Conservation (phyloP, 2,888 invertebrate genomes). For the Elysia crispata region DNA sequence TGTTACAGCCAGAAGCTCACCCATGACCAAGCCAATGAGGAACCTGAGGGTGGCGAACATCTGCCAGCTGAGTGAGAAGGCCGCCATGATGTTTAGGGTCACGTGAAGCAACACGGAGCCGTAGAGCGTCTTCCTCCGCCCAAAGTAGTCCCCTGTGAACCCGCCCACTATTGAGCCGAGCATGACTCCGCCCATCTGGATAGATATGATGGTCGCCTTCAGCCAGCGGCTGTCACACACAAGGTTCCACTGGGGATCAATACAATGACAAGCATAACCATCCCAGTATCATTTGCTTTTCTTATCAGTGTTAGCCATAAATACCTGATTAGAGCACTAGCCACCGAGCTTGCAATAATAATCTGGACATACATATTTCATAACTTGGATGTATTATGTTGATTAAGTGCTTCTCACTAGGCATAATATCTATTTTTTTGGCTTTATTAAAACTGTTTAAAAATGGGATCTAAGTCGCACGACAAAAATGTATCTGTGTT, state of each 20-base stretch:
- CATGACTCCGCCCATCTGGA: slow-evolving; percentile 60
- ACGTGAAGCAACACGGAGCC: slow-evolving; percentile 46
- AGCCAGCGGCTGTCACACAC: slow-evolving; percentile 58
- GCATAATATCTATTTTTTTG: no score
- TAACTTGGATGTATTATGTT: no score
- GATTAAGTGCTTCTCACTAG: no score
- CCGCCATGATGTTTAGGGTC: slow-evolving; percentile 50
- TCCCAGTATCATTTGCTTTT: no score
- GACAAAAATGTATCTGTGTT: no score
- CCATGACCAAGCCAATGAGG: slow-evolving; percentile 55
- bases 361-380: no score
- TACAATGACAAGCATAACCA: no score
- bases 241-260: slow-evolving; percentile 59
- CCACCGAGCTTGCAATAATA: no score
- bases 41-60: slow-evolving; percentile 60
- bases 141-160: slow-evolving; percentile 56
- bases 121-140: slow-evolving; percentile 58
- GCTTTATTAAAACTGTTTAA: no score
- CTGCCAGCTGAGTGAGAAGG: slow-evolving; percentile 60
- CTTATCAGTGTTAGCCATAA: no score
- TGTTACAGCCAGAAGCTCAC: slow-evolving; percentile 19
- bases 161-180: slow-evolving; percentile 56
- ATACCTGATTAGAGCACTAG: no score
- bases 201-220: slow-evolving; percentile 54
- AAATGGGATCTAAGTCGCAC: no score